A percentile compares a stretch with the other conserved stretches of the same genome.
Conservation (phyloP, 1,140 invertebrate genomes). For the Dolichoris vasculosae region DNA sequence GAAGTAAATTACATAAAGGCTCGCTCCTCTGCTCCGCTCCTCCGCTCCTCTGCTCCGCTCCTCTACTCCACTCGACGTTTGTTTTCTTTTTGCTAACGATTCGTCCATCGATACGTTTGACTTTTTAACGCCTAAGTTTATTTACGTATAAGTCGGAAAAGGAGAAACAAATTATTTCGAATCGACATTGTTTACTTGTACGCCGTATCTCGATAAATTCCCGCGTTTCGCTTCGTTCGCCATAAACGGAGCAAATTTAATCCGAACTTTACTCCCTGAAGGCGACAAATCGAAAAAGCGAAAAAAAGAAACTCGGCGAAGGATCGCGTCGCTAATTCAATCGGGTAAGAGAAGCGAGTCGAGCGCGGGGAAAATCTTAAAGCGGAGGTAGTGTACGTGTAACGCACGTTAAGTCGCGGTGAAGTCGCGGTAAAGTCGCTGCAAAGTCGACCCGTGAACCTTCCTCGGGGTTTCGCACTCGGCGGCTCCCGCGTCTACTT, state of each 20-base stretch:
- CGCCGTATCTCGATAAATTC: not conserved
- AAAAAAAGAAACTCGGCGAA: not conserved
- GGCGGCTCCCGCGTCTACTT: not conserved
- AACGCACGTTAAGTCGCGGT: too few species aligned
- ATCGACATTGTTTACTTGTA: too few species aligned
- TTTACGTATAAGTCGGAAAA: too few species aligned
- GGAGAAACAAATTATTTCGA: too few species aligned
- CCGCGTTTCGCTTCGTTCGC: not conserved
- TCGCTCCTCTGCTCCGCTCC: not conserved
- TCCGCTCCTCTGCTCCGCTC: not conserved
- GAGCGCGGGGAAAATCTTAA: not conserved
- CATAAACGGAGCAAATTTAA: not conserved
- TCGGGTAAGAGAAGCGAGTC: not conserved
- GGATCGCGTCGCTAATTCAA: not conserved
- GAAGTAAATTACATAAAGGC: not conserved
- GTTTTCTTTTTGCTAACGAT: not conserved
- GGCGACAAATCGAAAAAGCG: too few species aligned
- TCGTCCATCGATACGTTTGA: too few species aligned
- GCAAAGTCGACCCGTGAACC: not conserved
- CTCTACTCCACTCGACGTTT: not conserved
- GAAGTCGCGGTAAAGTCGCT: too few species aligned
- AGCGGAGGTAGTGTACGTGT: not conserved
- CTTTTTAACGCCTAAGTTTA: too few species aligned
- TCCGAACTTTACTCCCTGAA: not conserved
- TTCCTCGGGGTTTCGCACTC: not conserved